phyloP scores from a whole-genome alignment of 2,797 vertebrate genomes.

The Salarias fasciatus region DNA sequence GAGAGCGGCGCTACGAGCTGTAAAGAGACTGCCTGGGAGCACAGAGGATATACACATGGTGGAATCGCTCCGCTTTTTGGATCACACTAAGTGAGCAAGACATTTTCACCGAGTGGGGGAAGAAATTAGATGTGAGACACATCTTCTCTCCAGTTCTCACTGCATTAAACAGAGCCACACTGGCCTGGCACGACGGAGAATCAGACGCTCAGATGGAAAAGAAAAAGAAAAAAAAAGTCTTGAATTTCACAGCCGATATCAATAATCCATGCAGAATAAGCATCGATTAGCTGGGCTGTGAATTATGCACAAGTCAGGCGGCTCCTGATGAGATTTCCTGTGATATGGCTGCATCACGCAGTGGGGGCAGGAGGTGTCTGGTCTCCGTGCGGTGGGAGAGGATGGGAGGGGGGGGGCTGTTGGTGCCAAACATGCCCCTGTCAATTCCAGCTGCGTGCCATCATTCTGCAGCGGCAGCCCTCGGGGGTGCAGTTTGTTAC shows the following conservation, averaged over 20 bases:
- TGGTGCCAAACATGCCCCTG: constrained; percentile 43
- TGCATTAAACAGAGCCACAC: constrained; percentile 46
- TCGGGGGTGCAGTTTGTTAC: constrained; percentile 72
- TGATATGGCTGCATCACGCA: constrained; percentile 48
- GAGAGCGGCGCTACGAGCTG: constrained; percentile 24
- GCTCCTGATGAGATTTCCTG: constrained; percentile 71
- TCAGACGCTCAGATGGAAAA: constrained; percentile 26
- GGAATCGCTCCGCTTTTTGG: constrained; percentile 14
- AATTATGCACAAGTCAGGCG: constrained; percentile 54
- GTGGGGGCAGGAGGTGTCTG: constrained; percentile 44
- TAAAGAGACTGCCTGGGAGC: constrained; percentile 7
- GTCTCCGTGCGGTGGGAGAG: constrained; percentile 34
- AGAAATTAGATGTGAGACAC: constrained; percentile 47
- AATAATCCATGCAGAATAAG: constrained; percentile 66
- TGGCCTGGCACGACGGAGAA: constrained; percentile 30
- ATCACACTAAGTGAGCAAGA: constrained; percentile 47
- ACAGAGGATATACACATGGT: constrained; percentile 4
- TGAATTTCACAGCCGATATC: constrained; percentile 57
- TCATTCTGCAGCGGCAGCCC: constrained; percentile 61
- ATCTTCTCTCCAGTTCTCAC: constrained; percentile 36
- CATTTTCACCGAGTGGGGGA: constrained; percentile 40
- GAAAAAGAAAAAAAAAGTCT: not conserved
- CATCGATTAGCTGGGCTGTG: constrained; percentile 62
- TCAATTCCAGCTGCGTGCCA: constrained; percentile 49
- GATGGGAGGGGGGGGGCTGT: constrained; percentile 5